Conservation (phyloP, 37 sponge, comb jelly and placozoan species). For the Halichondria panicea region DNA sequence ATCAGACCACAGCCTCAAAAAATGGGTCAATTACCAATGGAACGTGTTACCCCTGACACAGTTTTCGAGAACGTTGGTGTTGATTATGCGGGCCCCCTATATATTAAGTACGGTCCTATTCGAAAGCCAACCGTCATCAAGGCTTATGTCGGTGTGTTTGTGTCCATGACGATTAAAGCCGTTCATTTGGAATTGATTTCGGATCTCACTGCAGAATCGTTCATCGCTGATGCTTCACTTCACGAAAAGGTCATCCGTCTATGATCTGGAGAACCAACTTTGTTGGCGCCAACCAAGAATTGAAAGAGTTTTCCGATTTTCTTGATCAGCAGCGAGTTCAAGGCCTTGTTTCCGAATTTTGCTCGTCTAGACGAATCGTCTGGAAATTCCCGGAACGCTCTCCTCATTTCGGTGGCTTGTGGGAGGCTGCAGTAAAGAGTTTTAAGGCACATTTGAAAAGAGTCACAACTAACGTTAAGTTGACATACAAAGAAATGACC, state of each 20-base stretch:
- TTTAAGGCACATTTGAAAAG: background rate
- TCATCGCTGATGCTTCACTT: constrained; percentile 19
- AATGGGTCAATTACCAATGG: constrained; percentile 14
- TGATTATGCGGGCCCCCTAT: constrained; percentile 42
- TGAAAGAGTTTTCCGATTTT: constrained; percentile 13
- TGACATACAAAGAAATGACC: constrained; percentile 4
- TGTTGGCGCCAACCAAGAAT: constrained; percentile 23
- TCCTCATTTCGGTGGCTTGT: constrained; percentile 26
- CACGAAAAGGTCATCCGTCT: background rate
- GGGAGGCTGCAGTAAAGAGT: constrained; percentile 14
- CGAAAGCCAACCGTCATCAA: constrained; percentile 24
- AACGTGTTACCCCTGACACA: constrained; percentile 10
- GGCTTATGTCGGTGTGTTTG: constrained; percentile 34
- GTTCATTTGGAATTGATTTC: constrained; percentile 40
- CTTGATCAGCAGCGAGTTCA: constrained; percentile 1
- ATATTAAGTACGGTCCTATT: constrained; percentile 15
- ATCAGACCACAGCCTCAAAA: constrained; percentile 9
- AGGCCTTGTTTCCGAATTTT: constrained; percentile 4
- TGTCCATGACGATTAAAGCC: constrained; percentile 18
- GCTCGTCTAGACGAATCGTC: constrained; percentile 4
- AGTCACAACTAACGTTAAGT: background rate
- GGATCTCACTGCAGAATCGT: constrained; percentile 20
- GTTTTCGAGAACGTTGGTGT: constrained; percentile 20
- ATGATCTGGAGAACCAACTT: constrained; percentile 18
- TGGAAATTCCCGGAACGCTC: constrained; percentile 30